Conservation (phyloP, 2,888 invertebrate genomes). For the Leptodirus hochenwartii region DNA sequence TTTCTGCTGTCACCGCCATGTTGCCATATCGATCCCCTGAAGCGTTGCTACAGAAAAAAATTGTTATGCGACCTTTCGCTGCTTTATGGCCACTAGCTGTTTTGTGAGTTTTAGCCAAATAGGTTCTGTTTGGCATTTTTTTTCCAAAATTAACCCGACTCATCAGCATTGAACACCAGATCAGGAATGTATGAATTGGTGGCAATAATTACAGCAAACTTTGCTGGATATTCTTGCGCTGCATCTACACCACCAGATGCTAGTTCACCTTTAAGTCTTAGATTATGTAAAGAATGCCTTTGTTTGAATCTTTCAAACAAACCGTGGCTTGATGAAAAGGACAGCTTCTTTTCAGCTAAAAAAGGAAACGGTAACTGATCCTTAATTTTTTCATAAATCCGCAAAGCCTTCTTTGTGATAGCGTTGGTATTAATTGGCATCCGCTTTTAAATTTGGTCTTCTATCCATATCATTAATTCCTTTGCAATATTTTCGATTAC, state of each 20-base stretch:
- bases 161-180: conserved; percentile 7
- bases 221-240: conserved; percentile 10
- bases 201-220: conserved; percentile 9
- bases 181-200: conserved; percentile 5
- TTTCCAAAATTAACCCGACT: conserved; percentile 1
- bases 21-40: too few relatives aligned
- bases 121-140: conserved; percentile 1
- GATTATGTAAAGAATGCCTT: conserved; percentile 11
- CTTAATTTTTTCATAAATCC: conserved; percentile 9
- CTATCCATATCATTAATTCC: too few relatives aligned
- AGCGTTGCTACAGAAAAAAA: conserved; percentile 5
- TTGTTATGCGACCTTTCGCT: conserved; percentile 1
- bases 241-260: conserved; percentile 9
- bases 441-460: conserved; percentile 6
- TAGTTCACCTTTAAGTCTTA: conserved; percentile 9
- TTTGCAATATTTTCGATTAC: too few relatives aligned
- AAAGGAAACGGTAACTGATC: conserved; percentile 8
- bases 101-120: conserved; percentile 7
- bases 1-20: too few relatives aligned
- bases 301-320: conserved; percentile 9
- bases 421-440: conserved; percentile 2
- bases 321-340: conserved; percentile 9
- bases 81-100: conserved; percentile 6
- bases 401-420: conserved; percentile 8
- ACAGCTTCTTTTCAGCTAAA: conserved; percentile 7